These are phyloP conservation scores for Copidosoma aretas DNA, from an alignment of 2,888 invertebrate genomes.

Conservation along the genomic window DNA sequence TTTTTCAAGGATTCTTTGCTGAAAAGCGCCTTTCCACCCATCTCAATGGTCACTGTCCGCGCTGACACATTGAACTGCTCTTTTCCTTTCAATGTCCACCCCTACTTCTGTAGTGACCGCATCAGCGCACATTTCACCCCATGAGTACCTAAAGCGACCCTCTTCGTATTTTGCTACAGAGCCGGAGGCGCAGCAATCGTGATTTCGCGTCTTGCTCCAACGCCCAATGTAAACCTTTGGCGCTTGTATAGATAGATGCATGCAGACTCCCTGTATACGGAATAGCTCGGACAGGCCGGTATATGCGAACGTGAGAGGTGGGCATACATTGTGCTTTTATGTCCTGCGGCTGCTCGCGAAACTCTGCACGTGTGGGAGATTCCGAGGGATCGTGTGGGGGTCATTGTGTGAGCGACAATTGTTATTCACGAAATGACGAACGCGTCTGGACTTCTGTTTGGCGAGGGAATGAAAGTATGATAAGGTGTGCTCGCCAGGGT, in stretches of 20 bases:
- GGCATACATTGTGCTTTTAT: conserved; percentile 55
- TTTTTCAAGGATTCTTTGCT: no score
- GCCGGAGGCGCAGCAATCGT: conserved; percentile 44
- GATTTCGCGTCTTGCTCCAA: conserved; percentile 53
- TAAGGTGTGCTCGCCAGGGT: no score
- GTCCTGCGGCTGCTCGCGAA: conserved; percentile 56
- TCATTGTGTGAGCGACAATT: conserved; percentile 21
- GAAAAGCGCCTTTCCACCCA: no score
- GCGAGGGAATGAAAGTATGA: conserved; percentile 16
- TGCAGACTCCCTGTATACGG: no score
- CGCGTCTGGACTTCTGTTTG: conserved; percentile 3
- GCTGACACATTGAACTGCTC: no score
- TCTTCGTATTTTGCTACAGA: conserved; percentile 1
- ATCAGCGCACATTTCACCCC: no score
- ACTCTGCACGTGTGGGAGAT: conserved; percentile 49
- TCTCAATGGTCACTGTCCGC: no score
- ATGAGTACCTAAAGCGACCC: not conserved
- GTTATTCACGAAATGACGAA: conserved; percentile 22
- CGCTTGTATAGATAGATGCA: no score
- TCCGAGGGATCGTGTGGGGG: conserved; percentile 26
- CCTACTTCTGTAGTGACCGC: no score
- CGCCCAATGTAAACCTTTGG: conserved; percentile 51
- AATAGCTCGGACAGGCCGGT: no score
- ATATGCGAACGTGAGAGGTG: no score
- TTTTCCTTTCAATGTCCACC: no score